Evolutionary conservation across 2,797 vertebrate species (phyloP).

Genomic region (Gallirallus australis): DNA sequence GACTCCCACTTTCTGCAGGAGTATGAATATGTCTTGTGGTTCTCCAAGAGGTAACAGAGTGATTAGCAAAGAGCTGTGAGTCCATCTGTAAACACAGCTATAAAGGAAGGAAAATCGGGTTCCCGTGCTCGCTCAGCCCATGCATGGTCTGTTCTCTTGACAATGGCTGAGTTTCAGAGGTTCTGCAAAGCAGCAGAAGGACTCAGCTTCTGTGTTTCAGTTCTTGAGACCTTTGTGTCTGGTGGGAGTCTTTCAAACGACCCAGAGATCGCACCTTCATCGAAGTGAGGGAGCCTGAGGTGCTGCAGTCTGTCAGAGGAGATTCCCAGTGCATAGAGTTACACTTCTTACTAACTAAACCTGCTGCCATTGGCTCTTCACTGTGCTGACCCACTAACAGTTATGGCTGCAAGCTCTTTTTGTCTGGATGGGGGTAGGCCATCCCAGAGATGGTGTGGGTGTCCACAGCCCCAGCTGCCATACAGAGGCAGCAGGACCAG

Average conservation of each 20-base stretch:
- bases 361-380: neutral
- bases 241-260: neutral
- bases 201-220: neutral
- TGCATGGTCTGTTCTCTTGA: neutral
- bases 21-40: neutral
- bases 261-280: neutral
- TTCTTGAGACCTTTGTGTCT: neutral
- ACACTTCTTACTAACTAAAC: neutral
- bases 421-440: neutral
- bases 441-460: neutral
- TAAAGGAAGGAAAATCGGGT: neutral
- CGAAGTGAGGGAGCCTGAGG: neutral
- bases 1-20: neutral
- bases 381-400: neutral
- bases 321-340: neutral
- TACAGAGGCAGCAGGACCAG: neutral
- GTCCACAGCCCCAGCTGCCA: neutral
- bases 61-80: neutral
- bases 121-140: accelerated
- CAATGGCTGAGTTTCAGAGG: neutral
- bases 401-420: neutral
- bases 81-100: neutral
- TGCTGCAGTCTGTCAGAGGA: neutral
- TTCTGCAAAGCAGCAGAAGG: neutral
- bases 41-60: neutral